Evolutionary conservation across 2,113 vertebrate genomes (phyloP).

Genomic region (Trochalopteron elliotii): DNA sequence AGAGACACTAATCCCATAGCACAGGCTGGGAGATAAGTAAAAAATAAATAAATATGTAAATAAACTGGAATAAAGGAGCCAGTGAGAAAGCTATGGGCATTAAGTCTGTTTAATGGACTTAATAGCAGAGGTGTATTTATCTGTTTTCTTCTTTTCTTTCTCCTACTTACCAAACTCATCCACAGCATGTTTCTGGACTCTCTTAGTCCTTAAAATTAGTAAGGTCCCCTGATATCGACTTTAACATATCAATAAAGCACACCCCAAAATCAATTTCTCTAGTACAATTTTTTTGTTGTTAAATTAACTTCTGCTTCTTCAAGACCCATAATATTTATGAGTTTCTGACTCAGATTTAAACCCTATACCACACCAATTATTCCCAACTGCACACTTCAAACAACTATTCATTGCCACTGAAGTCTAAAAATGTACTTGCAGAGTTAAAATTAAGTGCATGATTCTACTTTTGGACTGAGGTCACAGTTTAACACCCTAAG

Average conservation of each 20-base stretch:
- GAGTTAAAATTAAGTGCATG: background rate
- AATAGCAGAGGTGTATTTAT: accelerated
- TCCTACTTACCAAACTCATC: background rate
- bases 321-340: background rate
- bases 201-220: background rate
- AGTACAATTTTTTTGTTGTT: background rate
- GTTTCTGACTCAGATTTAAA: background rate
- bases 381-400: background rate
- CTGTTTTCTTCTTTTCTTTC: background rate
- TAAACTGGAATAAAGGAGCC: background rate
- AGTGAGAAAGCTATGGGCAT: background rate
- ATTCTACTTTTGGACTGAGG: background rate
- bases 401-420: background rate
- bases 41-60: background rate
- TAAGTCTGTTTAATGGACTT: no score
- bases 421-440: background rate
- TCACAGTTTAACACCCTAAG: background rate
- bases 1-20: background rate
- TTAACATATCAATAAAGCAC: background rate
- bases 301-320: background rate
- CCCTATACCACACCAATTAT: background rate
- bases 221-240: background rate
- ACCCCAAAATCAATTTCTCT: background rate
- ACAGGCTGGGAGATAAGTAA: background rate
- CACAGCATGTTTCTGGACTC: background rate